phyloP scores from a whole-genome alignment of 2,113 vertebrate species.

The Labeo rohita region DNA sequence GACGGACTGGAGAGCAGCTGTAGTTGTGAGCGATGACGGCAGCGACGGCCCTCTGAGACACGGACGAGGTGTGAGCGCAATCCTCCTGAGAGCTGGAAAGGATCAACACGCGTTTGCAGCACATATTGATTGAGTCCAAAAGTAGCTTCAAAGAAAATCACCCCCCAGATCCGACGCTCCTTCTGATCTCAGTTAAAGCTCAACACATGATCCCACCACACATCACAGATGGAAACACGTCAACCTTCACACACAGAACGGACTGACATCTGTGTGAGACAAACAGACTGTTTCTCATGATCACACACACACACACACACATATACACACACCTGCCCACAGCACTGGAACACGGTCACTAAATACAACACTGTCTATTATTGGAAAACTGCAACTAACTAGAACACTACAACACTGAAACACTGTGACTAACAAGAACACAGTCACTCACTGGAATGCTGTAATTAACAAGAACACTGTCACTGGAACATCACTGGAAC shows the following conservation, averaged over 20 bases:
- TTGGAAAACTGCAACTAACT: too few species aligned
- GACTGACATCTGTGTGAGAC: background rate
- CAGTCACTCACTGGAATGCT: too few species aligned
- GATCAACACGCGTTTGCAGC: background rate
- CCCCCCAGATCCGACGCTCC: background rate
- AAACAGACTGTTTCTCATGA: background rate
- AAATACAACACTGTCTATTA: too few species aligned
- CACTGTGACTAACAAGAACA: too few species aligned
- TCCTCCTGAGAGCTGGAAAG: conserved; percentile 17
- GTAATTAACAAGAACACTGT: too few species aligned
- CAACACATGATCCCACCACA: conserved; percentile 8
- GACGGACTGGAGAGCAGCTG: background rate
- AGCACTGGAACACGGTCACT: too few species aligned
- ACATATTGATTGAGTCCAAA: conserved; percentile 9
- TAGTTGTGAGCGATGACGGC: background rate
- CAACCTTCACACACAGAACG: background rate
- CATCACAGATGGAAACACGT: conserved; percentile 6
- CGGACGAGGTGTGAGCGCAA: background rate
- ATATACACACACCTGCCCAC: too few species aligned
- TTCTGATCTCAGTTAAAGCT: background rate
- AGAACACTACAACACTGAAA: too few species aligned
- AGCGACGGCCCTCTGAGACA: background rate
- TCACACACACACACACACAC: too few species aligned
- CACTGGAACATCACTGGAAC: too few species aligned
- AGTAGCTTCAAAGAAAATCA: conserved; percentile 9